These are phyloP conservation scores for Mesocricetus auratus DNA, from an alignment of 2,113 vertebrate genomes.

Conservation along the genomic window DNA sequence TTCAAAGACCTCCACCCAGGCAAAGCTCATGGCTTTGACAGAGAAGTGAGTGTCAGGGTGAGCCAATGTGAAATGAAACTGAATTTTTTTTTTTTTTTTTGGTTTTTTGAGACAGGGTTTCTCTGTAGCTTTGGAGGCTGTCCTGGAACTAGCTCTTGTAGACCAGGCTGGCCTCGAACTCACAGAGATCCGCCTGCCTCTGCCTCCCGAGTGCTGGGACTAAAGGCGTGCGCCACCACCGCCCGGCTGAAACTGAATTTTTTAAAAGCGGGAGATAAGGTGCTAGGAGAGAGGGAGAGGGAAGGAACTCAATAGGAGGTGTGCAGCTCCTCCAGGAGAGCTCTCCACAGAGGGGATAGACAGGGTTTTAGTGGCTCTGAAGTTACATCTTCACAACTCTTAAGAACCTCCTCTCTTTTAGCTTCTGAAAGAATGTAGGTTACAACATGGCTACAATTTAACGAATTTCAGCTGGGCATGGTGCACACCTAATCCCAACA, in stretches of 20 bases:
- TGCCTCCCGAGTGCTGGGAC: no score
- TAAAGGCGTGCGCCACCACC: no score
- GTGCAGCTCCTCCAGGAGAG: background rate
- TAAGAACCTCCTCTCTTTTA: background rate
- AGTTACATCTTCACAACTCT: background rate
- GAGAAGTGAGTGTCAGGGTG: background rate
- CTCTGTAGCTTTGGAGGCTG: no score
- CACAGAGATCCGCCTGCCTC: no score
- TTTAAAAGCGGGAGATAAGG: background rate
- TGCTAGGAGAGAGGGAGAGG: background rate
- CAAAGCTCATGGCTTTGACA: background rate
- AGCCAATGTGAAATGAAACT: background rate
- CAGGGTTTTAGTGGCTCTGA: background rate
- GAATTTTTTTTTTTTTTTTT: no score
- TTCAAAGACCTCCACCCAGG: background rate
- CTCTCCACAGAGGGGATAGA: background rate
- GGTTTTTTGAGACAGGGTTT: no score
- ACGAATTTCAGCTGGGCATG: background rate
- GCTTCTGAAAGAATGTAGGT: background rate
- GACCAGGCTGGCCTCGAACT: no score
- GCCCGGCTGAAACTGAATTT: background rate
- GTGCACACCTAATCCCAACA: background rate
- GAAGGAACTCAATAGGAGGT: background rate
- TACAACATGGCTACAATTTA: background rate
- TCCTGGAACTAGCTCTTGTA: no score